Evolutionary conservation across 1,140 invertebrate species (phyloP).

Genomic region (Stegodyphus mimosarum): DNA sequence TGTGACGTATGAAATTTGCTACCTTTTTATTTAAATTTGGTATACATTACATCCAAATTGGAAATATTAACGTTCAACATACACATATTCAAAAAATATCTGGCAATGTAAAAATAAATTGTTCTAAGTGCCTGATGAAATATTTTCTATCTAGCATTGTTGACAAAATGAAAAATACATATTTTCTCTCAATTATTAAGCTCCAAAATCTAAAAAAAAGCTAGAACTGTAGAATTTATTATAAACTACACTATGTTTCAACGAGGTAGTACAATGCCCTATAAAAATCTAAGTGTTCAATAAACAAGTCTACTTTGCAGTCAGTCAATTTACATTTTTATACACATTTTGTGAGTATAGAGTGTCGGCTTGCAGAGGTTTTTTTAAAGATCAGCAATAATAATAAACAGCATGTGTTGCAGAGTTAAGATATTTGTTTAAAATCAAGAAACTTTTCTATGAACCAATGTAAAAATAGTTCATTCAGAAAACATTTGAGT

Average conservation of each 20-base stretch:
- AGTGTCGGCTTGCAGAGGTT: no score
- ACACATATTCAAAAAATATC: slow-evolving; percentile 24
- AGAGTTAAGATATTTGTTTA: no score
- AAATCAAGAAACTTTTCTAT: no score
- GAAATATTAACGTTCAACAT: background rate
- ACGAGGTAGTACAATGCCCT: slow-evolving; percentile 42
- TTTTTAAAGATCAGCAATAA: no score
- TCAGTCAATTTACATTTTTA: background rate
- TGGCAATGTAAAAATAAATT: slow-evolving; percentile 52
- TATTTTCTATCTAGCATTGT: slow-evolving; percentile 25
- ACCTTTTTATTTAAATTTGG: no score
- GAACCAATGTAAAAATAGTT: no score
- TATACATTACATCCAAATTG: no score
- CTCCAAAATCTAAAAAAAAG: slow-evolving; percentile 43
- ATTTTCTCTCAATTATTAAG: slow-evolving; percentile 46
- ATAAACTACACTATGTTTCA: slow-evolving; percentile 30
- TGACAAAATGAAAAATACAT: slow-evolving; percentile 30
- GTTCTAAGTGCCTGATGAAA: slow-evolving; percentile 25
- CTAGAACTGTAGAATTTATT: slow-evolving; percentile 7
- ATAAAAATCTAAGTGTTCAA: background rate
- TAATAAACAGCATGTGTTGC: no score
- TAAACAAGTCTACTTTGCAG: background rate
- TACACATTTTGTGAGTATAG: no score
- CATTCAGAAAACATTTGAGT: no score
- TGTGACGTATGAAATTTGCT: no score